Base-by-base conservation (phyloP, 2,797 vertebrate genomes). In the Pseudochaenichthys georgianus region DNA sequence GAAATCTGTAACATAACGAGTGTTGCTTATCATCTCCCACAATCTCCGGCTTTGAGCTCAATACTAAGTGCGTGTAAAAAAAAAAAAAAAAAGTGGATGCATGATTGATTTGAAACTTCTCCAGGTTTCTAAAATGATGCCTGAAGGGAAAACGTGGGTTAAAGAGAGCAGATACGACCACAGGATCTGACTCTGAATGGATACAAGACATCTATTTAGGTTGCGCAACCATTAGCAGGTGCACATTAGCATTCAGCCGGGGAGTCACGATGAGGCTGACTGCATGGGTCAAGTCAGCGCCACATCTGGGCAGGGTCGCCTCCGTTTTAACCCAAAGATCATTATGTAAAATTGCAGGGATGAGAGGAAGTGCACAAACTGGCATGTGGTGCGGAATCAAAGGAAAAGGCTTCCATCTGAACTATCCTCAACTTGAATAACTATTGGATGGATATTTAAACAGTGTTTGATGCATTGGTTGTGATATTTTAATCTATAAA, bases 231-330 rank as follows among this genome's bases (percentile, higher is more conserved):
- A 70, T 68, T 68, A 80, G 84, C 93, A 94, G 93, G 93, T 94
- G 93, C 77, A 91, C 88, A 94, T 95, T 93, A 94, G 92, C 88
- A 94, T 94, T 86, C 92, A 90, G 77, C 57, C 41, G 77, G 76
- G 77, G 51, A 67, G 61, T 80, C 38, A 41, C 51, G 51, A 85
- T 78, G 78, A 82, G 80, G 80, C 80, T 75, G 77, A 80, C 85
- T 88, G 84, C 80, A 54, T 46, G 90, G 85, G 90, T 87, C 89
- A 84, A 84, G 80, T 82, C 86, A 80, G 87, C 82, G 62, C 51
- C 90, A 94, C 92, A 92, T 93, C 92, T 93, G 91, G 90, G 66
- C 85, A 34, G 68, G 90, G 87, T 87, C 79, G 31, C 43, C 73
- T 77, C 73, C 46, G 59, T 65, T 90, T 88, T 61, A 84, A 85